phyloP scores from a whole-genome alignment of 2,113 vertebrate genomes.

The Narcine bancroftii region DNA sequence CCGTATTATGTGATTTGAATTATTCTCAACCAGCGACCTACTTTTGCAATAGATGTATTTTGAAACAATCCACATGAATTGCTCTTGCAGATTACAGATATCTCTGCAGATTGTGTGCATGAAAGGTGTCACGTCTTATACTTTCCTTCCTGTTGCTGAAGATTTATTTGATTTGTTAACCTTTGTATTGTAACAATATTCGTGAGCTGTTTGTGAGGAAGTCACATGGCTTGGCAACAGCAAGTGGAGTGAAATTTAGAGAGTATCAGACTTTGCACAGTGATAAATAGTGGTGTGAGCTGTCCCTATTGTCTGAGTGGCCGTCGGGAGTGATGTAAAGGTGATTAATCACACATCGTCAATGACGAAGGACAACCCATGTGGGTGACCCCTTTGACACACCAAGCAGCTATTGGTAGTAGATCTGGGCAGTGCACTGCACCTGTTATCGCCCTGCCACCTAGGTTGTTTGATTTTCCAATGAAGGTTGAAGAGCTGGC shows the following conservation, averaged over 20 bases:
- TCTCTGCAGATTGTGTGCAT: neutral
- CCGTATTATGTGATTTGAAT: neutral
- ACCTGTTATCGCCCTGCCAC: neutral
- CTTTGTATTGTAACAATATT: neutral
- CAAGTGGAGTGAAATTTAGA: neutral
- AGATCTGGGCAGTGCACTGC: neutral
- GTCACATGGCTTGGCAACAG: neutral
- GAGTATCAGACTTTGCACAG: neutral
- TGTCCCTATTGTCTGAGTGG: neutral
- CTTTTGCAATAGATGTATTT: too few species aligned
- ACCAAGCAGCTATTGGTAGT: neutral
- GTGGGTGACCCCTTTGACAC: neutral
- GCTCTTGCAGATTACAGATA: neutral
- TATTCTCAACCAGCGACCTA: neutral
- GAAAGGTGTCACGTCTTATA: neutral
- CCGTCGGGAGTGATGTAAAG: neutral
- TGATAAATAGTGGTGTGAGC: neutral
- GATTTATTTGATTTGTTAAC: neutral
- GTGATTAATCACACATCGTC: neutral
- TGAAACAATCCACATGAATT: neutral
- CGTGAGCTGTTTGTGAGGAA: neutral
- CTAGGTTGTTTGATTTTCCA: neutral
- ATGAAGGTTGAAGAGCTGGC: neutral
- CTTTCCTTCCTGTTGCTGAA: neutral
- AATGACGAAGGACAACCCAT: too few species aligned